phyloP scores from a whole-genome alignment of 2,113 vertebrate species.

The Melanerpes formicivorus region DNA sequence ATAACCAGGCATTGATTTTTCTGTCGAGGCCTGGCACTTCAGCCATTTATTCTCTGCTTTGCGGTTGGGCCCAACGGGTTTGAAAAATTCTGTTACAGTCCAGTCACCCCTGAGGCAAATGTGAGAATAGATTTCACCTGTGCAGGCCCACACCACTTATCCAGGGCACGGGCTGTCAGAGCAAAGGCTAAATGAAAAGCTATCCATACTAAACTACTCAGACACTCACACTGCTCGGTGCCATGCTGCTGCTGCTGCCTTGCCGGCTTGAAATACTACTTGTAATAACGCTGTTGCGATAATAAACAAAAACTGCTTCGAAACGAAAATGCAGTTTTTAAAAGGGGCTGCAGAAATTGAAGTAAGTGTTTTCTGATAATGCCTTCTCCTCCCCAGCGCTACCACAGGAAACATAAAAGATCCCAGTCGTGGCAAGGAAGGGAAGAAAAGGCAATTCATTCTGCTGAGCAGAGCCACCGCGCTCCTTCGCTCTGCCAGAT shows the following conservation, averaged over 20 bases:
- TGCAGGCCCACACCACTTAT: slow-evolving; percentile 95
- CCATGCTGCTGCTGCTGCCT: slow-evolving; percentile 40
- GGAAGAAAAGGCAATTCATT: slow-evolving; percentile 32
- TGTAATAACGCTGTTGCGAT: slow-evolving; percentile 17
- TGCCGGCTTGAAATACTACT: slow-evolving; percentile 62
- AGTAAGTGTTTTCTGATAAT: background rate
- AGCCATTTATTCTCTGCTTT: slow-evolving; percentile 99
- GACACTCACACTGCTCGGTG: slow-evolving; percentile 73
- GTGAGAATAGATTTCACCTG: slow-evolving; percentile 99
- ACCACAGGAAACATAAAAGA: slow-evolving; percentile 22
- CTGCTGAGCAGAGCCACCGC: slow-evolving; percentile 1
- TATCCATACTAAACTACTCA: slow-evolving; percentile 86
- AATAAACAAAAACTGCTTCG: slow-evolving; percentile 40
- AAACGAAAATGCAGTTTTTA: background rate
- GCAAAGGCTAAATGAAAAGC: slow-evolving; percentile 95
- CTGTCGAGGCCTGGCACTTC: slow-evolving; percentile 97
- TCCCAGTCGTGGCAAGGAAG: background rate
- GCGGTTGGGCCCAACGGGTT: slow-evolving; percentile 96
- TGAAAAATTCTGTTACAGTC: slow-evolving; percentile 99
- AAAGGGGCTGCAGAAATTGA: slow-evolving; percentile 13
- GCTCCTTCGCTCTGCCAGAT: background rate
- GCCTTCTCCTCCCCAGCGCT: background rate
- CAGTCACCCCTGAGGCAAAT: slow-evolving; percentile 97
- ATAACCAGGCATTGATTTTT: slow-evolving; percentile 99
- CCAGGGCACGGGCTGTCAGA: slow-evolving; percentile 91